Evolutionary conservation across 2,797 vertebrate species (phyloP).

Genomic region (Otolemur crassicaudatus): DNA sequence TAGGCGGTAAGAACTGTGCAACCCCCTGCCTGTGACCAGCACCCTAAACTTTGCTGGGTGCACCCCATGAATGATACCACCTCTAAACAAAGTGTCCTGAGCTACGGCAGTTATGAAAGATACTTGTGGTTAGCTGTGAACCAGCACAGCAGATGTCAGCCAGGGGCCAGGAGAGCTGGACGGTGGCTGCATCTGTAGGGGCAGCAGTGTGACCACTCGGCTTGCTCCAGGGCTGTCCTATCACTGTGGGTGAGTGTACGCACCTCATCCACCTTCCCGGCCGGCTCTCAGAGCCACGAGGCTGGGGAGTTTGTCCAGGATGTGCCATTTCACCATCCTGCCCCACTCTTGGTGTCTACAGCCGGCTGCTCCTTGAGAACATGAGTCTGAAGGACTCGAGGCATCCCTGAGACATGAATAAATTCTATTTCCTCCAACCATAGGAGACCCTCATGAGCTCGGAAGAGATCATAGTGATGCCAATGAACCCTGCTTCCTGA

Average conservation of each 20-base stretch:
- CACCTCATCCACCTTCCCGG: fast-evolving
- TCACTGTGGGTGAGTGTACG: not conserved
- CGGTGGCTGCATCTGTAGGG: not conserved
- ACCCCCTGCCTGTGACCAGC: not conserved
- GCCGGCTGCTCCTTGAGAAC: not conserved
- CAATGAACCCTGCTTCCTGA: not conserved
- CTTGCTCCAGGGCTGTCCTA: not conserved
- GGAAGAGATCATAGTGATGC: not conserved
- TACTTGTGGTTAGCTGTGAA: not conserved
- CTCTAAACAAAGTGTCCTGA: not conserved
- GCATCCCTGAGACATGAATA: not conserved
- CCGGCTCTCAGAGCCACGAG: not conserved
- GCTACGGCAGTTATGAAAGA: not conserved
- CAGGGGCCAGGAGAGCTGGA: not conserved
- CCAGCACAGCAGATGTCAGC: not conserved
- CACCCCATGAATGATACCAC: not conserved
- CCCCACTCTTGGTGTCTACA: no score
- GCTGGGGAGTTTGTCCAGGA: no score
- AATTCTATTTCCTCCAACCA: not conserved
- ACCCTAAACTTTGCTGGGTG: not conserved
- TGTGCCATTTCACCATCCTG: not conserved
- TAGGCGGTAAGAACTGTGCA: not conserved
- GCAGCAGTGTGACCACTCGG: not conserved
- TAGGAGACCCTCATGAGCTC: not conserved
- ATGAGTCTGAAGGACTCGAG: not conserved